Evolutionary conservation across 2,888 invertebrate genomes (phyloP).

Genomic region (Stictocephala bisonia): DNA sequence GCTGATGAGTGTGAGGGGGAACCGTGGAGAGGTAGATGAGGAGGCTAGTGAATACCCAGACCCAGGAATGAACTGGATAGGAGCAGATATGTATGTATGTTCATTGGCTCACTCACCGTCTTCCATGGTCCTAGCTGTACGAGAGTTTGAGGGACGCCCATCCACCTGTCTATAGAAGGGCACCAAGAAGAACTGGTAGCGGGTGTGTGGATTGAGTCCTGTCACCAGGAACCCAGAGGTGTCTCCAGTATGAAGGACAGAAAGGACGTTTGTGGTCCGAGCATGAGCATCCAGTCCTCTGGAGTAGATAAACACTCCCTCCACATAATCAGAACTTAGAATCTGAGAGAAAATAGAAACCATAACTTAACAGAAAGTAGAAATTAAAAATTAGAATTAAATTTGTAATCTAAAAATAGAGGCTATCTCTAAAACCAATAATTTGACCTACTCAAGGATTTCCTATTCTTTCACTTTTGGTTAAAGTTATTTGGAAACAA

Average conservation of each 20-base stretch:
- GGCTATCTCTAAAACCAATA: too few species aligned
- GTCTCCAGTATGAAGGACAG: constrained; percentile 82
- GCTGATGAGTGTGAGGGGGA: too few species aligned
- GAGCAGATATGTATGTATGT: too few species aligned
- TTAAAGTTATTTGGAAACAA: too few species aligned
- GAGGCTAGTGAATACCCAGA: too few species aligned
- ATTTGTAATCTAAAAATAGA: too few species aligned
- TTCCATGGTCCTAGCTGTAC: constrained; percentile 83
- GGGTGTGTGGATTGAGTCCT: constrained; percentile 83
- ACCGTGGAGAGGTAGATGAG: too few species aligned
- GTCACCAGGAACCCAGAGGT: constrained; percentile 83
- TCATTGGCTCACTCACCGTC: constrained; percentile 85
- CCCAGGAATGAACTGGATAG: too few species aligned
- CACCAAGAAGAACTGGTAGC: constrained; percentile 92
- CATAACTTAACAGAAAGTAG: too few species aligned
- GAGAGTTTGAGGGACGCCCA: constrained; percentile 89
- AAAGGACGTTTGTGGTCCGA: constrained; percentile 79
- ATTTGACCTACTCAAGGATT: too few species aligned
- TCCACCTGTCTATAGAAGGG: constrained; percentile 91
- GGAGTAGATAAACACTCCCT: constrained; percentile 86
- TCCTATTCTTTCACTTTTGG: too few species aligned
- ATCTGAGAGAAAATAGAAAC: constrained; percentile 68
- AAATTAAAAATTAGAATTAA: too few species aligned
- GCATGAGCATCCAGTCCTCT: constrained; percentile 73
- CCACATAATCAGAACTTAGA: constrained; percentile 81